Base-by-base conservation (phyloP, 2,113 vertebrate genomes). In the Cinclus cinclus region DNA sequence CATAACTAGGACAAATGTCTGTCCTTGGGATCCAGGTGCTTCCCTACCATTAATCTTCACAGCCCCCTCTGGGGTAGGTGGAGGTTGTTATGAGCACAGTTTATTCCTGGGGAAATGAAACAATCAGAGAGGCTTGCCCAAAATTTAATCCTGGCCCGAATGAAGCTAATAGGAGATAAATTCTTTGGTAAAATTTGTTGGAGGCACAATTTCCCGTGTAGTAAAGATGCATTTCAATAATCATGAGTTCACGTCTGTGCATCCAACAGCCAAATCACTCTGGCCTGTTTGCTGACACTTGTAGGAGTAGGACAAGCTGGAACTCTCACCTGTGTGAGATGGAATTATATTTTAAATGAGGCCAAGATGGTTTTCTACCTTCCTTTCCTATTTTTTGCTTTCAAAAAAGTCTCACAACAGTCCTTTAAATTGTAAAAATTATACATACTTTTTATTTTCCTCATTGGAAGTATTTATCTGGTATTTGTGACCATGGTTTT, bases 31-130 rank as follows among this genome's bases (percentile, higher is more conserved):
- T 75, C 80, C 88, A 83, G 80, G 41, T 90, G 64, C 39, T 70
- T 84, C 89, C 73, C 80, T 95, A 14, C 67, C 76, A 93, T 93
- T 83, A 93, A 96, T 94, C 93, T 93, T 95, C 93, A 68, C 53
- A 90, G 41, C 60, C 80, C 53, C 21, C 83, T 78, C 39, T 78
- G 85, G 67, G 47, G 39, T 46, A 65, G 71, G 37, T 87, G 80
- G 16, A 86, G 47, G 19, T 90, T 87, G 16, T 63, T 71, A 16
- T 20, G 13, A 24, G 44, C 2, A 1, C 18, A 10, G 67, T 70
- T 94, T 86, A 56, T 81, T 88, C 68, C 64, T 71, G 52, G 68
- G 59, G 24, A 94, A 60, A 16, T 56, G 55, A 56, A 90, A 90
- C 33, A 90, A 64, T 52, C 28, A 52, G 67, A 90, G 63, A 49